phyloP scores from a whole-genome alignment of 2,888 invertebrate species.

The Watsonalla cultraria region DNA sequence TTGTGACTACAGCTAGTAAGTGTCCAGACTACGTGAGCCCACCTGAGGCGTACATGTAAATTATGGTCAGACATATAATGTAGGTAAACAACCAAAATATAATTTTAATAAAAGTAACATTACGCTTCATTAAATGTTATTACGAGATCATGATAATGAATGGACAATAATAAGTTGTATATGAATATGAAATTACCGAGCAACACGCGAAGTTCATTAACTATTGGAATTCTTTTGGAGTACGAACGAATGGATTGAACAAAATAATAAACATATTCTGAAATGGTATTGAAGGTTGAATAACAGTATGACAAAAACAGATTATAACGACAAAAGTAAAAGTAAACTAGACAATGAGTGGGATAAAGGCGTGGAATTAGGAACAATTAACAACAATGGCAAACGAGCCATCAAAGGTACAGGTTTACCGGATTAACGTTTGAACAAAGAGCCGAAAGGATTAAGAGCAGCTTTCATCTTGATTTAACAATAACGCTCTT shows the following conservation, averaged over 20 bases:
- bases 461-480: slow-evolving; percentile 42
- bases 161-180: background rate
- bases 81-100: background rate
- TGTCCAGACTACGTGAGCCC: no score
- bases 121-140: background rate
- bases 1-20: no score
- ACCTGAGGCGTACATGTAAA: no score
- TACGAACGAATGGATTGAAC: background rate
- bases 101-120: background rate
- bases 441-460: slow-evolving; percentile 51
- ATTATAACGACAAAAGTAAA: slow-evolving; percentile 29
- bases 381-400: slow-evolving; percentile 42
- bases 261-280: background rate
- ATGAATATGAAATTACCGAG: background rate
- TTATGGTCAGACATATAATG: background rate
- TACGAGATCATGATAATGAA: background rate
- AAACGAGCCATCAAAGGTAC: slow-evolving; percentile 36
- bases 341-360: slow-evolving; percentile 24
- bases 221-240: background rate
- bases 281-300: background rate
- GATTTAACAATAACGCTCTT: slow-evolving; percentile 43
- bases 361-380: slow-evolving; percentile 35
- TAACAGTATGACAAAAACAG: slow-evolving; percentile 21
- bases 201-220: background rate
- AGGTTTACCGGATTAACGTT: slow-evolving; percentile 43